Evolutionary conservation across 2,888 invertebrate species (phyloP).

Genomic region (Ligdia adustata): DNA sequence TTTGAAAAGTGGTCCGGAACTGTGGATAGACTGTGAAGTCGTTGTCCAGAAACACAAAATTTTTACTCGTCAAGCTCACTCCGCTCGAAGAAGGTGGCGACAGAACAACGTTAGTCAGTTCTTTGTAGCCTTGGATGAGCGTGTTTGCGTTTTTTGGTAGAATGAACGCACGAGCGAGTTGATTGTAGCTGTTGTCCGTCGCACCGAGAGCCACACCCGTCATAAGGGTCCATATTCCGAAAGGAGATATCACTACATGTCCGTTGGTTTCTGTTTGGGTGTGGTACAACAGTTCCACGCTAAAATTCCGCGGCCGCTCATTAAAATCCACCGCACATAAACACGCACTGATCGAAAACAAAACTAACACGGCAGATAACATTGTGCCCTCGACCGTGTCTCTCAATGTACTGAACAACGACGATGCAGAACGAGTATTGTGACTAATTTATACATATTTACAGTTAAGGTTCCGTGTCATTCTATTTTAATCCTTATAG

Average conservation of each 20-base stretch:
- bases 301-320: conserved; percentile 71
- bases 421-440: conserved; percentile 56
- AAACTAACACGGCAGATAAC: conserved; percentile 50
- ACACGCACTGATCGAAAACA: conserved; percentile 55
- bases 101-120: conserved; percentile 57
- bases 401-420: conserved; percentile 57
- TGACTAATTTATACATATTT: conserved; percentile 52
- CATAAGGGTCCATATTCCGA: conserved; percentile 79
- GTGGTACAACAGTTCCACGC: conserved; percentile 68
- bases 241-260: conserved; percentile 76
- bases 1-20: conserved; percentile 53
- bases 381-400: conserved; percentile 56
- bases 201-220: conserved; percentile 72
- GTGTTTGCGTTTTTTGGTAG: conserved; percentile 55
- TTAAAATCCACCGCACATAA: conserved; percentile 64
- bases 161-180: conserved; percentile 63
- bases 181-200: conserved; percentile 59
- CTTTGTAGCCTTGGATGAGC: conserved; percentile 59
- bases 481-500: conserved; percentile 28
- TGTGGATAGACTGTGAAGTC: conserved; percentile 57
- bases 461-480: conserved; percentile 25
- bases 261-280: conserved; percentile 65
- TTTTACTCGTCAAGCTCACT: conserved; percentile 65
- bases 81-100: conserved; percentile 55
- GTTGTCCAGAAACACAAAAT: conserved; percentile 71